Conservation (phyloP, 2,797 vertebrate species). For the Chelidonichthys spinosus region DNA sequence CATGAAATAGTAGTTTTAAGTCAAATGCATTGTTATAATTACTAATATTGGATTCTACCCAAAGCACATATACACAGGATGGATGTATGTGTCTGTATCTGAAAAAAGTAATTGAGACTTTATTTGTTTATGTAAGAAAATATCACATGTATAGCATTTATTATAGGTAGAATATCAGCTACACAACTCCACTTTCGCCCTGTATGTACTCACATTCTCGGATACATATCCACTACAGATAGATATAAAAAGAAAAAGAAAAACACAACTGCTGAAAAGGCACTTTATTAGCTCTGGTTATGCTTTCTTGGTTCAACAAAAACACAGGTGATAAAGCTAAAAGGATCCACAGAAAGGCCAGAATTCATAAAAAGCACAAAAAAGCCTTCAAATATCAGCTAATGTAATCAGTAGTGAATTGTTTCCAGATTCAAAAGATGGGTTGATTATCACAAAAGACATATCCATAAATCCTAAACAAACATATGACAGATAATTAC, state of each 20-base stretch:
- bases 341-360: constrained; percentile 11
- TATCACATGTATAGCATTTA: constrained; percentile 89
- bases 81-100: constrained; percentile 78
- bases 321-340: constrained; percentile 3
- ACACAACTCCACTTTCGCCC: background rate
- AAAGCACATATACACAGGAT: constrained; percentile 35
- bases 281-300: constrained; percentile 29
- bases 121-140: constrained; percentile 84
- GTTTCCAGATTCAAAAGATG: constrained; percentile 9
- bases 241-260: background rate
- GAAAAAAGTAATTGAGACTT: constrained; percentile 73
- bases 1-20: constrained; percentile 7
- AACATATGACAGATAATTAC: constrained; percentile 8
- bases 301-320: constrained; percentile 24
- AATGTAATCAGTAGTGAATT: background rate
- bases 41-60: constrained; percentile 15
- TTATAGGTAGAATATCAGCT: constrained; percentile 80
- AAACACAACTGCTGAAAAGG: constrained; percentile 17
- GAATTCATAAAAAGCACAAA: constrained; percentile 68
- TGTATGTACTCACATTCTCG: constrained; percentile 8
- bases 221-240: constrained; percentile 15
- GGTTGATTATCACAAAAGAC: constrained; percentile 15
- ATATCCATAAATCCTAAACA: constrained; percentile 17
- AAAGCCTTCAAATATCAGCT: constrained; percentile 14
- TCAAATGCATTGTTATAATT: constrained; percentile 10